Percentiles rank a stretch among this genome's conserved stretches.
These are phyloP conservation scores for Ecliptopera silaceata DNA, from an alignment of 2,888 invertebrate genomes.

Conservation along the genomic window DNA sequence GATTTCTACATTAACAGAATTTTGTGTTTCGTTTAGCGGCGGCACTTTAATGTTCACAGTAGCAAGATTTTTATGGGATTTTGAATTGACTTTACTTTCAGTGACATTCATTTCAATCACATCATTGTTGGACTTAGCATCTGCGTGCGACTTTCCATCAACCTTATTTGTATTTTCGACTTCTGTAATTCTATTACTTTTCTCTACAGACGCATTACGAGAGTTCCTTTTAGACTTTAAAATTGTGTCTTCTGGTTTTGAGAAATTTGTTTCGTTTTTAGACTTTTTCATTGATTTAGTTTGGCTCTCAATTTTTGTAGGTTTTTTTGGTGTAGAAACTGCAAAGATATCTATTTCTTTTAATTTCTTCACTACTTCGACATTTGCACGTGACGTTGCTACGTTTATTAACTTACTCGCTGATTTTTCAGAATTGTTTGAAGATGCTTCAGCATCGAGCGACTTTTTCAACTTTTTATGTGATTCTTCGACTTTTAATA, in stretches of 20 bases:
- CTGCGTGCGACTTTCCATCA: not conserved
- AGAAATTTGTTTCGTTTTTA: not conserved
- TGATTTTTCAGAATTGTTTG: not conserved
- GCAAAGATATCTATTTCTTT: constrained; percentile 20
- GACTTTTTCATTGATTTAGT: not conserved
- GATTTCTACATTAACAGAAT: constrained; percentile 1
- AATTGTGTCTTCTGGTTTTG: not conserved
- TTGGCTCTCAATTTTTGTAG: not conserved
- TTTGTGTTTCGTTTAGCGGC: not conserved
- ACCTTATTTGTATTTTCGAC: not conserved
- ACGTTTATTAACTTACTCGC: not conserved
- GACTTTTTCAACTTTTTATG: constrained; percentile 3
- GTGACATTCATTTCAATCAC: not conserved
- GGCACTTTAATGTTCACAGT: not conserved
- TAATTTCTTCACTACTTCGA: not conserved
- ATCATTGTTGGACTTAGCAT: not conserved
- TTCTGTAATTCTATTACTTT: not conserved
- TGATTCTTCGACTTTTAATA: not conserved
- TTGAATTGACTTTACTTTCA: not conserved
- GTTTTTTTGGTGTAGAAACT: constrained; percentile 8
- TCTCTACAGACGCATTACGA: not conserved
- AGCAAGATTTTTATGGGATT: not conserved
- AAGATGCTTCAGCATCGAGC: not conserved
- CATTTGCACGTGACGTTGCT: not conserved
- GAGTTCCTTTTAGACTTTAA: not conserved